Conservation (phyloP, 2,797 vertebrate species). For the Thunnus albacares region DNA sequence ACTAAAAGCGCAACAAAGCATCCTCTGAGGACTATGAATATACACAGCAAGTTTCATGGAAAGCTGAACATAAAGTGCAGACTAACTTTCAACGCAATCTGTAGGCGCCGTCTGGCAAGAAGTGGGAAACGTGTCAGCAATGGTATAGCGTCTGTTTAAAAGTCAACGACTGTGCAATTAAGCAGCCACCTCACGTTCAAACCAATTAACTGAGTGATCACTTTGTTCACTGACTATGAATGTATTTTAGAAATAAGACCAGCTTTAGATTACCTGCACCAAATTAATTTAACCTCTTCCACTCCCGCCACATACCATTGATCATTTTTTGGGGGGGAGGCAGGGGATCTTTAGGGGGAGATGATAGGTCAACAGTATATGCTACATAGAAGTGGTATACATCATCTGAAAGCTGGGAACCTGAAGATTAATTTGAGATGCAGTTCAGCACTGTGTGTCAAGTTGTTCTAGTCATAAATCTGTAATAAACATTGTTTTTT, state of each 20-base stretch:
- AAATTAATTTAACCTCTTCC: not conserved
- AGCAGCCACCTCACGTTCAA: not conserved
- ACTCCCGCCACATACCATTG: too few relatives aligned
- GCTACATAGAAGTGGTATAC: too few relatives aligned
- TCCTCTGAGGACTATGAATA: not conserved
- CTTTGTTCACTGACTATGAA: not conserved
- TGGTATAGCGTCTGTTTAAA: not conserved
- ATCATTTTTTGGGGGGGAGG: too few relatives aligned
- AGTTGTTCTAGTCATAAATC: too few relatives aligned
- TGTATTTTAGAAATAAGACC: constrained; percentile 1
- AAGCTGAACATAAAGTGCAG: not conserved
- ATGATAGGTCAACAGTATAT: too few relatives aligned
- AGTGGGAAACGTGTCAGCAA: constrained; percentile 1
- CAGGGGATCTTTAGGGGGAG: too few relatives aligned
- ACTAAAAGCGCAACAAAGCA: too few relatives aligned
- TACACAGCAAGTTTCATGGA: constrained; percentile 5
- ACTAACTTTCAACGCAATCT: not conserved
- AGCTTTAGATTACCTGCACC: not conserved
- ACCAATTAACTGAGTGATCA: constrained; percentile 1
- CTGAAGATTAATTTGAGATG: too few relatives aligned
- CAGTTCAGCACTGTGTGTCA: too few relatives aligned
- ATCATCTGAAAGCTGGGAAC: too few relatives aligned
- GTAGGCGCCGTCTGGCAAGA: constrained; percentile 7
- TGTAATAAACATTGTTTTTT: too few relatives aligned
- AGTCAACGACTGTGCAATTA: not conserved